Conservation (phyloP, 2,797 vertebrate genomes). For the Cirrhinus mrigala region DNA sequence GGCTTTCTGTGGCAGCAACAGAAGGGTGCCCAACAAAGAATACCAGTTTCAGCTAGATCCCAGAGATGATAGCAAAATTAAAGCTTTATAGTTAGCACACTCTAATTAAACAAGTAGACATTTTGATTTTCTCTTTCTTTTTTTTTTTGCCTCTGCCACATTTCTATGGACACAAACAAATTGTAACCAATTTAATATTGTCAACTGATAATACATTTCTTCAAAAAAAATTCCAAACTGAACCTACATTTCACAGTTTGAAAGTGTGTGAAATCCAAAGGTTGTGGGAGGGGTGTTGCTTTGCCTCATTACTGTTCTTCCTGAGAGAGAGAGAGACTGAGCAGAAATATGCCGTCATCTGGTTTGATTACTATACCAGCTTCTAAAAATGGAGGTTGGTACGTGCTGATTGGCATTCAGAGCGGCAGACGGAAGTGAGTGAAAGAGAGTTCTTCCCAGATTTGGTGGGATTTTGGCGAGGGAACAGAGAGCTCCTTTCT, state of each 20-base stretch:
- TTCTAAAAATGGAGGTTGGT: constrained; percentile 49
- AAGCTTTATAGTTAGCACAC: constrained; percentile 90
- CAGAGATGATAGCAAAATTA: constrained; percentile 90
- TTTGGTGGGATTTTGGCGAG: constrained; percentile 47
- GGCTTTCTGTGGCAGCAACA: constrained; percentile 91
- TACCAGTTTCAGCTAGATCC: constrained; percentile 94
- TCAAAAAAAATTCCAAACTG: constrained; percentile 83
- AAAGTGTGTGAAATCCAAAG: constrained; percentile 60
- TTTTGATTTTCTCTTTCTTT: constrained; percentile 85
- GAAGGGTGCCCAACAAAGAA: constrained; percentile 91
- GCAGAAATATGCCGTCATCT: constrained; percentile 47
- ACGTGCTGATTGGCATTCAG: constrained; percentile 51
- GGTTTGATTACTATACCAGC: constrained; percentile 51
- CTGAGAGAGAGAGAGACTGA: not conserved
- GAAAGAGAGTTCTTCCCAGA: constrained; percentile 38
- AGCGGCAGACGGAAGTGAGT: constrained; percentile 41
- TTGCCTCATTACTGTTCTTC: constrained; percentile 57
- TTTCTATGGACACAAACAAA: constrained; percentile 84
- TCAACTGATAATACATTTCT: constrained; percentile 86
- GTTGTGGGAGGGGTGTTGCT: constrained; percentile 50
- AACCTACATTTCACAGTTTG: constrained; percentile 84
- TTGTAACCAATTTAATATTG: constrained; percentile 84
- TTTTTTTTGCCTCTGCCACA: constrained; percentile 83
- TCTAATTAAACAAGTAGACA: constrained; percentile 87
- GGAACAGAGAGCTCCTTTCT: constrained; percentile 28